Conservation (phyloP, 2,797 vertebrate species). For the Notamacropus eugenii region DNA sequence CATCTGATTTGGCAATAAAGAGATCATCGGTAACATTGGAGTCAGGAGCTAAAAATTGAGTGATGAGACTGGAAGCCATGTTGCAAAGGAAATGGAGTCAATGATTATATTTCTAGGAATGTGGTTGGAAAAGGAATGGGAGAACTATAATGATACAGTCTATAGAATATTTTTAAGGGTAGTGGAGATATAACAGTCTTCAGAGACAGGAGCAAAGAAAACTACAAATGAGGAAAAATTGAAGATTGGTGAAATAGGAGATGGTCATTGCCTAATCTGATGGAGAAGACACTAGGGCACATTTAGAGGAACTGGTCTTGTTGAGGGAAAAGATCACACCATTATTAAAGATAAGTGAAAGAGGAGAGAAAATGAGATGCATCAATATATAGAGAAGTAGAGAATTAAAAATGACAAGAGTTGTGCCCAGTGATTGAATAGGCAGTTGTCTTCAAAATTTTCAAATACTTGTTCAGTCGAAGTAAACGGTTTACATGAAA, state of each 20-base stretch:
- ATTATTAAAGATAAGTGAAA: neutral
- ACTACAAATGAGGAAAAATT: neutral
- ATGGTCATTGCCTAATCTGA: neutral
- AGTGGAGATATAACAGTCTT: neutral
- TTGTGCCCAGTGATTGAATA: neutral
- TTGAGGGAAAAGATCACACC: neutral
- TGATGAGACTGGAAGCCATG: neutral
- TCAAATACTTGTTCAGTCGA: neutral
- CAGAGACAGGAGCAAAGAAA: neutral
- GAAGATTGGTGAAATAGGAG: neutral
- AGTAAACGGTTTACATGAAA: neutral
- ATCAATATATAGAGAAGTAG: neutral
- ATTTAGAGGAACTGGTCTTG: neutral
- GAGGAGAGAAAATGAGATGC: neutral
- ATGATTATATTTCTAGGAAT: neutral
- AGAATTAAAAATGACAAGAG: neutral
- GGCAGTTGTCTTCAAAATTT: neutral
- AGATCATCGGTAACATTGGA: neutral
- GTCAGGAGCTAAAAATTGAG: neutral
- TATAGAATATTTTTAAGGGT: neutral
- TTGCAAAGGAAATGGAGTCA: neutral
- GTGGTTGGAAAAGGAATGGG: neutral
- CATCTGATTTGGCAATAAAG: neutral
- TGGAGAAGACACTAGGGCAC: neutral
- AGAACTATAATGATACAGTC: neutral